Evolutionary conservation across 2,888 invertebrate genomes (phyloP).

Genomic region (Salpingus planirostris): DNA sequence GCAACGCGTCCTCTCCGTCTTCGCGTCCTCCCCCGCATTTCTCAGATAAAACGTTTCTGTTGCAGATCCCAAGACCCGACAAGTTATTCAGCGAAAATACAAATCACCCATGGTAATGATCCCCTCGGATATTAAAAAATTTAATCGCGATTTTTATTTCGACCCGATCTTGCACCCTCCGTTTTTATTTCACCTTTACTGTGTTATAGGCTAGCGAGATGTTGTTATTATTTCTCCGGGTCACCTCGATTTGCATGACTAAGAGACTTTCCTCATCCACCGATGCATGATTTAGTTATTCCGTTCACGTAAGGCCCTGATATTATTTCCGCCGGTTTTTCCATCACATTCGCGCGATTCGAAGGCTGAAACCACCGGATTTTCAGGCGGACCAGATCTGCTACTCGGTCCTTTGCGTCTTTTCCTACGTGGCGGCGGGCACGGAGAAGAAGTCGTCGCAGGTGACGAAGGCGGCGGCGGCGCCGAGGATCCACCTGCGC

Average conservation of each 20-base stretch:
- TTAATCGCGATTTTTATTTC: slow-evolving; percentile 41
- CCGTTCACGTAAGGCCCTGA: slow-evolving; percentile 9
- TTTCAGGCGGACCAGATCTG: slow-evolving; percentile 96
- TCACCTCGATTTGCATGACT: slow-evolving; percentile 65
- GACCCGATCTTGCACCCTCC: slow-evolving; percentile 8
- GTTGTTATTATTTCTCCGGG: slow-evolving; percentile 68
- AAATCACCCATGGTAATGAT: slow-evolving; percentile 98
- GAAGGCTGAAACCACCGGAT: not conserved
- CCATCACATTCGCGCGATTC: slow-evolving; percentile 1
- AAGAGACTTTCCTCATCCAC: too few species aligned
- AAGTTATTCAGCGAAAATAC: slow-evolving; percentile 93
- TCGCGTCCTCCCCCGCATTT: too few species aligned
- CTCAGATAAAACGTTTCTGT: slow-evolving; percentile 29
- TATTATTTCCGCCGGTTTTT: too few species aligned
- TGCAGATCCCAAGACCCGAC: slow-evolving; percentile 95
- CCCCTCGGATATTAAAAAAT: too few species aligned
- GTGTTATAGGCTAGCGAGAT: slow-evolving; percentile 67
- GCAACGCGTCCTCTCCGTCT: not conserved
- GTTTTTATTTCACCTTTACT: slow-evolving; percentile 35
- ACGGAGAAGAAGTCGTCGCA: slow-evolving; percentile 52
- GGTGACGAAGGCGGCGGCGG: slow-evolving; percentile 11
- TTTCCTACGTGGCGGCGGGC: slow-evolving; percentile 96
- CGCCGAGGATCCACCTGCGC: slow-evolving; percentile 4
- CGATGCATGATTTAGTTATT: slow-evolving; percentile 13
- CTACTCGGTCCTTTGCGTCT: slow-evolving; percentile 97